phyloP scores from a whole-genome alignment of 2,113 vertebrate genomes.

The Kryptolebias marmoratus region DNA sequence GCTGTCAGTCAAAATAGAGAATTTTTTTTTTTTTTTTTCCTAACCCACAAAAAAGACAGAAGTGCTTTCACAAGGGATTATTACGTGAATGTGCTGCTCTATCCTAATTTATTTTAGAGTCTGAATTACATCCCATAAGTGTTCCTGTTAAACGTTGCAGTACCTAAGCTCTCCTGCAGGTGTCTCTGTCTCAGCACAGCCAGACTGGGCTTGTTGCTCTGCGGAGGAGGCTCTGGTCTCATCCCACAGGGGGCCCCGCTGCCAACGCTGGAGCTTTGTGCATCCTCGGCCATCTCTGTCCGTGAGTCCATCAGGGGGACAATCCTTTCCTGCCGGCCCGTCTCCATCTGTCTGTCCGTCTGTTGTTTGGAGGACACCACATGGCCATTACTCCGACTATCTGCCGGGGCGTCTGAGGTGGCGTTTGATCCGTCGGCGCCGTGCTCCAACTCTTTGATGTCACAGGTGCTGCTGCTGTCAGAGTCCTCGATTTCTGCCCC shows the following conservation, averaged over 20 bases:
- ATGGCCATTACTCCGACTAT: conserved; percentile 61
- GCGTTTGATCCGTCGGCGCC: conserved; percentile 39
- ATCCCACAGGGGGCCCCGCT: conserved; percentile 26
- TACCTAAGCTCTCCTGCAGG: conserved; percentile 81
- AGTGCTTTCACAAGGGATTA: too few relatives aligned
- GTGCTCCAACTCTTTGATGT: conserved; percentile 50
- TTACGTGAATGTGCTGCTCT: too few relatives aligned
- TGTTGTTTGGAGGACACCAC: conserved; percentile 51
- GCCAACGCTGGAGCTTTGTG: conserved; percentile 25
- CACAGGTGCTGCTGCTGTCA: conserved; percentile 67
- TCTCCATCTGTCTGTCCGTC: conserved; percentile 62
- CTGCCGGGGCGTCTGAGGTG: conserved; percentile 51
- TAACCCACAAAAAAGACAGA: too few relatives aligned
- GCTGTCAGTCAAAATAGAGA: too few relatives aligned
- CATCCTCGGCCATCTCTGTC: conserved; percentile 56
- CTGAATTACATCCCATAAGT: too few relatives aligned
- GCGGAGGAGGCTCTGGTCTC: conserved; percentile 74
- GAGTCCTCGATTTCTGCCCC: conserved; percentile 77
- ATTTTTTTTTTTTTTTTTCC: too few relatives aligned
- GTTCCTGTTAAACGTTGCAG: conserved; percentile 35
- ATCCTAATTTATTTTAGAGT: too few relatives aligned
- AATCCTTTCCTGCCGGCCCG: conserved; percentile 63
- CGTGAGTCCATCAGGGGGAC: conserved; percentile 52
- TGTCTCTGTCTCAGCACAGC: conserved; percentile 75
- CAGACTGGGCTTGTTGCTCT: conserved; percentile 77